Base-by-base conservation (phyloP, 2,888 invertebrate genomes). In the Xestia rhomboidea region DNA sequence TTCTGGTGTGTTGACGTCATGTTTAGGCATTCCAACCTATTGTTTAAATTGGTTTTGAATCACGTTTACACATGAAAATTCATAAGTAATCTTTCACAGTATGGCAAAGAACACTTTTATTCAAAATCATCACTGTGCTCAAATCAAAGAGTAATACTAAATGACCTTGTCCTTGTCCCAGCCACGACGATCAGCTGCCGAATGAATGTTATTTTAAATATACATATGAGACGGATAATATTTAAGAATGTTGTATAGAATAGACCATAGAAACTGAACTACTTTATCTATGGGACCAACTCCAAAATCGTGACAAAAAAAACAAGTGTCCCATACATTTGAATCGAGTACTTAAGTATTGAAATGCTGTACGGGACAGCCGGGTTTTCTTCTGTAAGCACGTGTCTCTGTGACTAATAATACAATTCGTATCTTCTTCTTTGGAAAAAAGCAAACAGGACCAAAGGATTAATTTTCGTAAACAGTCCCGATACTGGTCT, bases 401-500 rank as follows among this genome's bases (percentile, higher is more conserved):
- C n/a, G 6, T 27, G 57, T 57, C n/a, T 54, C 54, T 54, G n/a
- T 13, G 54, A 54, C 0, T n/a, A n/a, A 54, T 54, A n/a, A n/a
- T 13, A n/a, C 54, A 54, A 13, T n/a, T n/a, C n/a, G n/a, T n/a
- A 13, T 54, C 13, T 57, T 57, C 13, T 57, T 15, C 15, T 57
- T 57, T 57, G 15, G 6, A 57, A 57, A 15, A 57, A 54, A 54
- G 13, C 27, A 13, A 54, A 54, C 21, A 34, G 34, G 11, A 67
- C 21, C 21, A 27, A 24, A 72, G 10, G 27, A 62, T 51, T 34
- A 66, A 24, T 79, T 80, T 66, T 7, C n/a, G 46, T 46, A 41
- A 10, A 34, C 13, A 27, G 5, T 70, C 13, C 38, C 0, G 15
- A 2, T 0, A 46, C 24, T 49, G 57, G 21, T 34, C 81, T 11